Conservation (phyloP, 2,888 invertebrate species). For the Lamproptera curius region DNA sequence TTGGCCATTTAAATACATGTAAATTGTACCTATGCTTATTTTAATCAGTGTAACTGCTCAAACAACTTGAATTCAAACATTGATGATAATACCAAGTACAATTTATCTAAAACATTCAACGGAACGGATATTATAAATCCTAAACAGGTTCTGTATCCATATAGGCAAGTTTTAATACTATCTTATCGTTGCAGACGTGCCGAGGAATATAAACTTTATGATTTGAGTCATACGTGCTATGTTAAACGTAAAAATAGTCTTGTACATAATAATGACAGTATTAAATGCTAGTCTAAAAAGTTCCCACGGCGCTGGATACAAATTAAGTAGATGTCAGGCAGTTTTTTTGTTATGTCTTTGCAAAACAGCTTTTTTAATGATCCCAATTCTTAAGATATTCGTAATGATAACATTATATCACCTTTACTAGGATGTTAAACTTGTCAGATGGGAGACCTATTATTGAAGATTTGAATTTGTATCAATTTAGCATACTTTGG, state of each 20-base stretch:
- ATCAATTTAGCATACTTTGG: too few relatives aligned
- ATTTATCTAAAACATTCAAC: constrained; percentile 11
- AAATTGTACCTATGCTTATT: neutral
- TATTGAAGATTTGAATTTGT: too few relatives aligned
- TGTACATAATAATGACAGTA: neutral
- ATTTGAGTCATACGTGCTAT: neutral
- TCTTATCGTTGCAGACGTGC: neutral
- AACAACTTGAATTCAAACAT: neutral
- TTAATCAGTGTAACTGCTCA: neutral
- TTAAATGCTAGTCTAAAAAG: constrained; percentile 14
- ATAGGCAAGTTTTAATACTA: constrained; percentile 5
- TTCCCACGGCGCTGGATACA: constrained; percentile 21
- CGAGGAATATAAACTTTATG: constrained; percentile 1
- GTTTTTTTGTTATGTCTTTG: constrained; percentile 11
- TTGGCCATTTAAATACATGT: neutral
- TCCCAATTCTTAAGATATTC: neutral
- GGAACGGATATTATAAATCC: constrained; percentile 23
- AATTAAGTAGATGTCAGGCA: constrained; percentile 14
- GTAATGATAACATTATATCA: neutral
- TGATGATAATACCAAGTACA: neutral
- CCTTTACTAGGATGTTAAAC: neutral
- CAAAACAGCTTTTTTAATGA: constrained; percentile 2
- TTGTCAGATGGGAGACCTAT: too few relatives aligned
- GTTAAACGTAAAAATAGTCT: neutral
- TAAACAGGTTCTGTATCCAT: constrained; percentile 20